Evolutionary conservation across 2,113 vertebrate genomes (phyloP), one percentile per base, ranked within the genome.

Genomic region (Cheilinus undulatus): DNA sequence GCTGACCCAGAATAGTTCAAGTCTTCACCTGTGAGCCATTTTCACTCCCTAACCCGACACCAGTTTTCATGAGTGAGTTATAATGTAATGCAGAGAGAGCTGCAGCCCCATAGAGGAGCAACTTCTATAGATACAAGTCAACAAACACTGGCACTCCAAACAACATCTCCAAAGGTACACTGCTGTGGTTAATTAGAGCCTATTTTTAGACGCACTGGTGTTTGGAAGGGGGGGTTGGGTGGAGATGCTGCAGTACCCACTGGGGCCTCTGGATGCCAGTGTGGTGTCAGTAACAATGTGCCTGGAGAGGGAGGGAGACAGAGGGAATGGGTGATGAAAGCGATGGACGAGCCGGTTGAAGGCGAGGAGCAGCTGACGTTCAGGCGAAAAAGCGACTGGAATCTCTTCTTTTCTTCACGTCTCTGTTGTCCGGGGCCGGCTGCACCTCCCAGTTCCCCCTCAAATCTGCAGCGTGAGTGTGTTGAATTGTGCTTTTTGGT

Each of bases 191-290:
- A 84, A 89, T 86, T 88, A 82, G 61, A 62, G 17, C 23, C 62
- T 82, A 82, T 88, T 84, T 82, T 72, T 85, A 78, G 81, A 63
- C 51, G 6, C 4, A 4, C 24, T 57, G 61, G 22, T 53, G 42
- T 26, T 27, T 43, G 40, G 50, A 50, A 17, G 67, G 15, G 22
- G 5, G 2, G 23, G 24, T n/a, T 4, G 46, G 36, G 23, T 0
- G 13, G 20, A 17, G 48, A 26, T 1, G n/a, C 15, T 75, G 85
- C 75, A 85, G 48, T 91, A 50, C 79, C 43, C 0, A 0, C 2
- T 0, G 3, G 1, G 1, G 54, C 83, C 92, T 83, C 87, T 90
- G 83, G 93, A 66, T 92, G 93, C 50, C 93, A 93, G 91, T 94
- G 83, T 93, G 88, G 85, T 78, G 86, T 86, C 86, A 87, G 82